phyloP scores from a whole-genome alignment of 2,113 vertebrate genomes.

The Crotalus helleri region DNA sequence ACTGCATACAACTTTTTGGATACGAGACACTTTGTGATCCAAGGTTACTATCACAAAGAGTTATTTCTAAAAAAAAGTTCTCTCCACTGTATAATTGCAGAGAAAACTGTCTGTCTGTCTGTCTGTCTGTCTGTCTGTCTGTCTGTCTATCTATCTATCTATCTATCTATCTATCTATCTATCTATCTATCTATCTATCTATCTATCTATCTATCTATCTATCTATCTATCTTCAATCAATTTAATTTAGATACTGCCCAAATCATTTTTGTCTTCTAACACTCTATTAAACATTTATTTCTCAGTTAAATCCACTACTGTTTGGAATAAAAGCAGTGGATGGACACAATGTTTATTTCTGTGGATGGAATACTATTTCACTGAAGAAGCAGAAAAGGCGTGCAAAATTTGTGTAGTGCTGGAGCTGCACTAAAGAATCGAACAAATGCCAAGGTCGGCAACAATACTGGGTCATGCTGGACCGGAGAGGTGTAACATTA shows the following conservation, averaged over 20 bases:
- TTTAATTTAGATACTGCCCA: not conserved
- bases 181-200: no score
- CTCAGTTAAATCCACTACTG: not conserved
- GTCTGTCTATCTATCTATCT: accelerated
- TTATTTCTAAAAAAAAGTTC: not conserved
- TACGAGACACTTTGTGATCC: not conserved
- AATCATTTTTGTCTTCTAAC: not conserved
- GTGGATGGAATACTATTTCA: not conserved
- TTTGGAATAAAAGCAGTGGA: not conserved
- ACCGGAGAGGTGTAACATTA: not conserved
- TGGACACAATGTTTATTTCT: not conserved
- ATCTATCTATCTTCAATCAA: not conserved
- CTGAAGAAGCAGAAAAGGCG: not conserved
- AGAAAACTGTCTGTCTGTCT: not conserved
- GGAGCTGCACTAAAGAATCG: not conserved
- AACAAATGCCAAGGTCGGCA: not conserved
- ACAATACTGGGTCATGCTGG: not conserved
- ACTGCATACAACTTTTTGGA: not conserved
- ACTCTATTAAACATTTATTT: not conserved
- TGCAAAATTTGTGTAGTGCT: not conserved
- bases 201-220: no score
- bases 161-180: no score
- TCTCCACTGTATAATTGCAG: no score
- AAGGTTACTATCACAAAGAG: not conserved
- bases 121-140: not conserved